Base-by-base conservation (phyloP, 1,140 invertebrate species). In the Schmidtea mediterranea region DNA sequence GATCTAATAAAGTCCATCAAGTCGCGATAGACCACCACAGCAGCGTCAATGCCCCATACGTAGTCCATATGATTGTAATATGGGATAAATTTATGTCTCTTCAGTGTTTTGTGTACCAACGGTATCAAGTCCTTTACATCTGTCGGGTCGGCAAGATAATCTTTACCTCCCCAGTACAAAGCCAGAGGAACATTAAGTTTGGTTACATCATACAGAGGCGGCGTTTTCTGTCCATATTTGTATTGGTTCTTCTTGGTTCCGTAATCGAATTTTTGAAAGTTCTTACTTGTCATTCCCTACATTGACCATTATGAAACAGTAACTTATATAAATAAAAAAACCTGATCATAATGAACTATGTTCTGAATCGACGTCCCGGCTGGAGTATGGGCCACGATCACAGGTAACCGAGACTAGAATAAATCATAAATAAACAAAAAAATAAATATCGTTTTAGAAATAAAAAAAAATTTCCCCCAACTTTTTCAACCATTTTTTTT, bases 331-430 rank as follows among this genome's bases (percentile, higher is more conserved):
- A n/a, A n/a, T n/a, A n/a, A n/a, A 46, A 54, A 23, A 43, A 70
- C 62, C 57, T 72, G 70, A 19, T 57, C 65, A 55, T 58, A 72
- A 52, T 73, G 69, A 15, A 77, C 65, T 9, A 86, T 57, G 55
- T 81, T 81, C 56, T 74, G 74, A 0, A 74, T 72, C 0, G 81
- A 79, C 0, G 80, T 72, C 3, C 82, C 82, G 1, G 80, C 78
- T 2, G 84, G 84, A 2, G 74, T 74, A 60, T 89, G 78, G 10
- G 73, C 72, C 1, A 79, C 60, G 55, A 82, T 77, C 0, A 78
- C 71, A 0, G 78, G 59, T 16, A 62, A 36, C 39, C 59, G 40
- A 12, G 52, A 50, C 59, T 59, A 51, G 26, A 55, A 54, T 10
- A 32, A 32, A 3, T 3, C 43, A 23, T 10, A 50, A 51, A 40